Evolutionary conservation across 37 sponge, comb jelly and placozoan species (phyloP), one percentile per base, ranked within the genome.

Genomic region (Corticium candelabrum): DNA sequence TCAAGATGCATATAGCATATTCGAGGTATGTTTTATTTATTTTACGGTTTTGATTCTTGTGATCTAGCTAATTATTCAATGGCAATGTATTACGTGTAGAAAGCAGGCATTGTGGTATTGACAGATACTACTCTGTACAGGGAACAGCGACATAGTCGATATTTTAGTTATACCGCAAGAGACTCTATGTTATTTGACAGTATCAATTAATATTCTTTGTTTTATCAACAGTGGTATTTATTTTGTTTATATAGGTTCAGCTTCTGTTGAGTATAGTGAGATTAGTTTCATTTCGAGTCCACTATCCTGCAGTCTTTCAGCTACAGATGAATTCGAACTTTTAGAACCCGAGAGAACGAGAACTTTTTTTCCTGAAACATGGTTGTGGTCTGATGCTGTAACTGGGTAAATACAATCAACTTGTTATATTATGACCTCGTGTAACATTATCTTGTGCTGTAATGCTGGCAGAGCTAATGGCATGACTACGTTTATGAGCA

Each of bases 361-460:
- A 36, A 35, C 41, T 7, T 76, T 76, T 35, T 76, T 76, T 35
- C 77, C 77, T 21, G 77, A 76, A n/a, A 76, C 77, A 7, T 76
- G 77, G 77, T 29, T 76, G 31, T 76, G 77, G 77, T 5, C 77
- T 5, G 27, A 5, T 57, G 67, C 41, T 7, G 40, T 11, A 11
- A 29, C 77, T 41, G 11, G 7, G 77, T 72, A 0, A 72, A 21
- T 27, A n/a, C 15, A 15, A 36, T 15, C 32, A 27, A 72, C n/a
- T 27, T 21, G 11, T 11, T 50, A 21, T 50, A 11, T 27, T 50
- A 11, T 21, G 62, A 11, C 15, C 62, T 50, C 21, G 15, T 11
- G 62, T 50, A 27, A 27, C 62, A 50, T 27, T 50, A n/a, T 27
- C 11, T 21, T 50, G 11, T 50, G 11, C 21, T 27, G 11, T 50